Evolutionary conservation across 2,797 vertebrate species (phyloP).

Genomic region (Heterohyrax brucei): DNA sequence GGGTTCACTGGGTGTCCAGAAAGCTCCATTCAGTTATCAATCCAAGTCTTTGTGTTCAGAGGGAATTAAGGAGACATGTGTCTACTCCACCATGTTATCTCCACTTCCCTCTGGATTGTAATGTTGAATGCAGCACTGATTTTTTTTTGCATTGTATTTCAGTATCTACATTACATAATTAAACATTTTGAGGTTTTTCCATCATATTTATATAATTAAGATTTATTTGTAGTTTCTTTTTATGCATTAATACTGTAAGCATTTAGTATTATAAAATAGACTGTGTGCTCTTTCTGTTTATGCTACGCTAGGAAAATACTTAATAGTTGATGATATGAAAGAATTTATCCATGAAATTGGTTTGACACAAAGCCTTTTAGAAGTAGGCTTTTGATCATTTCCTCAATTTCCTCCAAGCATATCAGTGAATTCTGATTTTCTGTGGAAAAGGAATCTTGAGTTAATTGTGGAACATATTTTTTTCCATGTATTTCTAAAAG

Average conservation of each 20-base stretch:
- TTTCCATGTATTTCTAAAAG: not conserved
- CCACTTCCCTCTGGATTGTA: no score
- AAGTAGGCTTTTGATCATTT: not conserved
- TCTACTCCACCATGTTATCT: no score
- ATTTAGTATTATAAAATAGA: constrained; percentile 12
- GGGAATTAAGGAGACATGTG: no score
- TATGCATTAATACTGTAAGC: not conserved
- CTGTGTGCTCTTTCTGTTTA: not conserved
- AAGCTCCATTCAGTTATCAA: no score
- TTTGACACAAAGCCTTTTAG: not conserved
- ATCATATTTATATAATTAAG: constrained; percentile 9
- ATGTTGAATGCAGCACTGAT: not conserved
- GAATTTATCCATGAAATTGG: not conserved
- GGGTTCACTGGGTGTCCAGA: no score
- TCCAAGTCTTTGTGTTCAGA: no score
- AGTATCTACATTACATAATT: not conserved
- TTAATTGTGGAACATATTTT: not conserved
- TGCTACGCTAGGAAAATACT: not conserved
- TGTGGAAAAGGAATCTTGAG: not conserved
- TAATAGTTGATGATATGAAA: not conserved
- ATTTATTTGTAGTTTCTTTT: constrained; percentile 41
- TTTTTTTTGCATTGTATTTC: not conserved
- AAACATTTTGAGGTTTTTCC: not conserved
- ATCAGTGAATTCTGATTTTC: not conserved
- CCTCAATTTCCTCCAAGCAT: not conserved